Conservation (phyloP, 2,888 invertebrate species). For the Melanargia galathea region DNA sequence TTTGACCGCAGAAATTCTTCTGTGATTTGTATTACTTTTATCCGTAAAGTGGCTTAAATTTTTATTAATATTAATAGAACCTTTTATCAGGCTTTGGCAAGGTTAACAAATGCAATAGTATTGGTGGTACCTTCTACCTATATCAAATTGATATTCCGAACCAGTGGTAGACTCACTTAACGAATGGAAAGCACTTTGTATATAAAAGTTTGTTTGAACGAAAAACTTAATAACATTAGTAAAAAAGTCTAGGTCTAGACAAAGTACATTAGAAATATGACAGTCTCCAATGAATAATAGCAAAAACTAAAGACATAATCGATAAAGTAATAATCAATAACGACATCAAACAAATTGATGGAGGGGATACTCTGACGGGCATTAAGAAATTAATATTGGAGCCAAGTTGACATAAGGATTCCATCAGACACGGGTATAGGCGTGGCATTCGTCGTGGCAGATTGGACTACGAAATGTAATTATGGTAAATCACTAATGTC, state of each 20-base stretch:
- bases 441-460: not conserved
- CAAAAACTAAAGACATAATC: slow-evolving; percentile 26
- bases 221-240: not conserved
- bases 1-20: too few species aligned
- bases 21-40: not conserved
- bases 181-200: too few species aligned
- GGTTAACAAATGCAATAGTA: too few species aligned
- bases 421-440: slow-evolving; percentile 12
- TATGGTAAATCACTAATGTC: not conserved
- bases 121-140: too few species aligned
- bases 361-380: slow-evolving; percentile 48
- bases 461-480: slow-evolving; percentile 19
- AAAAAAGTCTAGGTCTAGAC: not conserved
- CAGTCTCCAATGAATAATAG: slow-evolving; percentile 18
- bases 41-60: too few species aligned
- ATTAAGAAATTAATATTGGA: slow-evolving; percentile 71
- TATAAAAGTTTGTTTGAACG: too few species aligned
- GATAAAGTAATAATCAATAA: slow-evolving; percentile 28
- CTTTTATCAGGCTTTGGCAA: too few species aligned
- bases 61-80: too few species aligned
- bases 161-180: too few species aligned
- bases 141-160: too few species aligned
- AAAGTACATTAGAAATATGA: not conserved
- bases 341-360: slow-evolving; percentile 63
- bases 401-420: slow-evolving; percentile 31